Percentiles rank a stretch among this genome's conserved stretches.
Conservation (phyloP, 2,888 invertebrate species). For the Salpingus planirostris region DNA sequence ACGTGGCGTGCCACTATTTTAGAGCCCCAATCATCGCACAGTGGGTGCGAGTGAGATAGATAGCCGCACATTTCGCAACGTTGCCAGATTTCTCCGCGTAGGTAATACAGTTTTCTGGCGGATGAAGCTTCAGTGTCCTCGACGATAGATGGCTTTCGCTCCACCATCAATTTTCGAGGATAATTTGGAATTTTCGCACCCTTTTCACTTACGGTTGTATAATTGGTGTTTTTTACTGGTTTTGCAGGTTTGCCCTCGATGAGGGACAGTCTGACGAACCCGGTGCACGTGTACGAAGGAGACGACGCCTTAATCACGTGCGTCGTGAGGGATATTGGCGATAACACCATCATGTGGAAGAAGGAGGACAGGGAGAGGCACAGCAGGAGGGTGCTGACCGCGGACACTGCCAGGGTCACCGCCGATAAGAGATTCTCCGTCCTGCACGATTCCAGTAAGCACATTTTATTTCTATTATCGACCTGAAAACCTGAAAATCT, state of each 20-base stretch:
- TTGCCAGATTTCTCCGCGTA: too few relatives aligned
- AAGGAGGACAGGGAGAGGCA: conserved; percentile 53
- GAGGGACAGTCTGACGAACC: conserved; percentile 44
- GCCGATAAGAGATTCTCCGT: conserved; percentile 64
- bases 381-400: conserved; percentile 56
- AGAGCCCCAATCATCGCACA: too few relatives aligned
- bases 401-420: conserved; percentile 65
- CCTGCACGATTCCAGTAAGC: conserved; percentile 68
- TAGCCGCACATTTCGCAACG: too few relatives aligned
- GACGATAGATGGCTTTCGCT: too few relatives aligned
- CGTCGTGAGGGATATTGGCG: conserved; percentile 62
- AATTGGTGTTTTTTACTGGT: conserved; percentile 3
- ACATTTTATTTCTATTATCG: conserved; percentile 1
- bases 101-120: too few relatives aligned
- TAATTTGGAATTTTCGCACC: conserved; percentile 1
- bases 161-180: conserved; percentile 3
- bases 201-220: too few relatives aligned
- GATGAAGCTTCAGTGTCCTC: too few relatives aligned
- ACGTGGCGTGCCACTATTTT: too few relatives aligned
- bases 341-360: conserved; percentile 70
- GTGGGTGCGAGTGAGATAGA: too few relatives aligned
- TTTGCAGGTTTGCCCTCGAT: conserved; percentile 41
- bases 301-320: conserved; percentile 76
- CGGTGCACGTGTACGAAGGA: conserved; percentile 54
- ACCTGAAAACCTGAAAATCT: too few relatives aligned